phyloP scores from a whole-genome alignment of 2,797 vertebrate genomes.

The Megaceryle alcyon region DNA sequence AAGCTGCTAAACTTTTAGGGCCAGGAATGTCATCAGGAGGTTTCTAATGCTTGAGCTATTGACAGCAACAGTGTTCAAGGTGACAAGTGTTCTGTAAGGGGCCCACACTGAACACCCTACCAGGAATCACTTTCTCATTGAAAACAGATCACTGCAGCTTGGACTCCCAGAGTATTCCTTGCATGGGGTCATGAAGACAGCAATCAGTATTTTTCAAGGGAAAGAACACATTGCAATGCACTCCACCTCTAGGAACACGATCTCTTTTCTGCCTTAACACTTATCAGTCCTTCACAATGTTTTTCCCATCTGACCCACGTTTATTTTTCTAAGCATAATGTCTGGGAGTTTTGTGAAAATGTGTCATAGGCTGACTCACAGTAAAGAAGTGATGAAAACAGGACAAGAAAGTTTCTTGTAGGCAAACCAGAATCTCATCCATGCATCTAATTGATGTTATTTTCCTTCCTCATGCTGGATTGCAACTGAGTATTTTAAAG shows the following conservation, averaged over 20 bases:
- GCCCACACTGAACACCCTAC: fast-evolving
- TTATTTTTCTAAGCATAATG: slow-evolving; percentile 7
- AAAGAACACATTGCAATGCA: not conserved
- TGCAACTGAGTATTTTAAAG: not conserved
- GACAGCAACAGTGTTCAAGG: not conserved
- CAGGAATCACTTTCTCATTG: not conserved
- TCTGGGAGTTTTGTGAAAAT: slow-evolving; percentile 32
- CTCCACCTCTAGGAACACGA: not conserved
- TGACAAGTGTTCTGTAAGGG: not conserved
- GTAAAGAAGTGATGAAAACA: not conserved
- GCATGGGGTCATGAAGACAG: not conserved
- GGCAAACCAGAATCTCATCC: not conserved
- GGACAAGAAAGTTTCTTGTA: not conserved
- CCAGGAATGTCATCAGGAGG: not conserved
- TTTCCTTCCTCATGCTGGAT: not conserved
- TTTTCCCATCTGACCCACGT: slow-evolving; percentile 43
- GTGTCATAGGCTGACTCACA: slow-evolving; percentile 45
- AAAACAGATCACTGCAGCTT: not conserved
- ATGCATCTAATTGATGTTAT: not conserved
- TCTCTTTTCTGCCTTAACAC: not conserved
- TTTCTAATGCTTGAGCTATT: not conserved
- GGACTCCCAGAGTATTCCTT: not conserved
- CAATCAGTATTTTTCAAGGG: not conserved
- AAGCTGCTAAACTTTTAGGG: not conserved
- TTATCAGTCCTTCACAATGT: not conserved